phyloP scores from a whole-genome alignment of 2,113 vertebrate species.

The Mirza zaza region DNA sequence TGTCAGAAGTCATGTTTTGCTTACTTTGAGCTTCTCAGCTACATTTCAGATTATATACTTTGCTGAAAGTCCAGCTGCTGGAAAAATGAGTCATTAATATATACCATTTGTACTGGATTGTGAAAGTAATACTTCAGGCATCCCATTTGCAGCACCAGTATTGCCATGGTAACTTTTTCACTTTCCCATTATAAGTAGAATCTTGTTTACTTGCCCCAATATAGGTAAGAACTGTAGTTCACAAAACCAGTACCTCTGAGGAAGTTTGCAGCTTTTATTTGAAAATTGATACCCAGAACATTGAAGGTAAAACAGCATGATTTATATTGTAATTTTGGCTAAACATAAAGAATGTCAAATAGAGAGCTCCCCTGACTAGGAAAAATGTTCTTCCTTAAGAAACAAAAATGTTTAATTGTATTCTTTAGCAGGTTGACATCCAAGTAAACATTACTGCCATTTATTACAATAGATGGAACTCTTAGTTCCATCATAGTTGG shows the following conservation, averaged over 20 bases:
- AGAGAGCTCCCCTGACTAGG: neutral
- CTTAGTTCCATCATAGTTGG: neutral
- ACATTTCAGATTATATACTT: neutral
- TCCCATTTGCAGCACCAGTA: no score
- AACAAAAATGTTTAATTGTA: slow-evolving; percentile 4
- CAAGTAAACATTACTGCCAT: neutral
- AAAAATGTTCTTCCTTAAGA: neutral
- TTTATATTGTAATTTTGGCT: neutral
- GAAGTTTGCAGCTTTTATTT: slow-evolving; percentile 89
- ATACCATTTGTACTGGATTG: neutral
- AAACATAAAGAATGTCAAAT: neutral
- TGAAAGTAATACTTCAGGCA: neutral
- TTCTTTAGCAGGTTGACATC: neutral
- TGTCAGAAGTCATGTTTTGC: neutral
- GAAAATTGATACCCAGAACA: slow-evolving; percentile 80
- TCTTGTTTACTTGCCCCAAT: slow-evolving; percentile 41
- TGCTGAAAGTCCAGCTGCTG: neutral
- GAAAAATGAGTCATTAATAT: neutral
- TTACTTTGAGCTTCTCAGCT: neutral
- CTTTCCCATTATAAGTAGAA: slow-evolving; percentile 17
- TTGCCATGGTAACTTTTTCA: neutral
- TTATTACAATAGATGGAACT: neutral
- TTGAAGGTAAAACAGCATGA: slow-evolving; percentile 78
- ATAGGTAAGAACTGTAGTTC: slow-evolving; percentile 91
- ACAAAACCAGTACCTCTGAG: slow-evolving; percentile 83